Percentiles rank a stretch among this genome's conserved stretches.
Evolutionary conservation across 2,888 invertebrate species (phyloP).

Genomic region (Operophtera brumata): DNA sequence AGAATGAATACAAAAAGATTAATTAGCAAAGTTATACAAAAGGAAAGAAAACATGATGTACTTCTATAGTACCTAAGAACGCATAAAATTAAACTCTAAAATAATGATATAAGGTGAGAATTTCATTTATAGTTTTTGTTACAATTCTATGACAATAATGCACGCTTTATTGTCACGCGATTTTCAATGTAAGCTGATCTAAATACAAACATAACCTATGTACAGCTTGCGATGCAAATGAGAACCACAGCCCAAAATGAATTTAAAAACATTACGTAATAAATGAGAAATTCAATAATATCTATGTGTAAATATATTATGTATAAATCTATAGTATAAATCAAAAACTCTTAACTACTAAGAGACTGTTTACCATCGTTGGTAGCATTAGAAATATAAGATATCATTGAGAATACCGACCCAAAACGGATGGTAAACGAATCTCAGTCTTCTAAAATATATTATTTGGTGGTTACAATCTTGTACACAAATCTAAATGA

Average conservation of each 20-base stretch:
- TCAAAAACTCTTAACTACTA: slow-evolving; percentile 27
- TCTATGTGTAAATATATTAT: slow-evolving; percentile 21
- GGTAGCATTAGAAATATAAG: not conserved
- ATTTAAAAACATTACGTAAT: slow-evolving; percentile 24
- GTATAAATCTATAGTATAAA: slow-evolving; percentile 20
- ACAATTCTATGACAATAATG: no score
- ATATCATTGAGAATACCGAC: slow-evolving; percentile 11
- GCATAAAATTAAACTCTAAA: no score
- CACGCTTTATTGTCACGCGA: slow-evolving; percentile 1
- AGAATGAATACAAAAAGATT: not conserved
- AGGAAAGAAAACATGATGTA: no score
- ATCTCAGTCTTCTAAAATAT: slow-evolving; percentile 55
- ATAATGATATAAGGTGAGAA: no score
- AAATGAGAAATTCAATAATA: slow-evolving; percentile 29
- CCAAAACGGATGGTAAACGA: not conserved
- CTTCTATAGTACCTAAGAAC: no score
- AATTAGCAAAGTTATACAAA: not conserved
- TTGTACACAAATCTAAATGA: slow-evolving; percentile 75
- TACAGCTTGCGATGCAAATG: slow-evolving; percentile 63
- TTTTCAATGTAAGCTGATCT: slow-evolving; percentile 8
- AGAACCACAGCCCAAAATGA: slow-evolving; percentile 59
- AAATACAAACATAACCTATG: slow-evolving; percentile 9
- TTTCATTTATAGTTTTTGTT: no score
- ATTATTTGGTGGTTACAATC: slow-evolving; percentile 78
- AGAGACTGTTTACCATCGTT: slow-evolving; percentile 9